Percentiles rank a stretch among this genome's conserved stretches.
phyloP scores from a whole-genome alignment of 2,113 vertebrate species.

The Onychostruthus taczanowskii region DNA sequence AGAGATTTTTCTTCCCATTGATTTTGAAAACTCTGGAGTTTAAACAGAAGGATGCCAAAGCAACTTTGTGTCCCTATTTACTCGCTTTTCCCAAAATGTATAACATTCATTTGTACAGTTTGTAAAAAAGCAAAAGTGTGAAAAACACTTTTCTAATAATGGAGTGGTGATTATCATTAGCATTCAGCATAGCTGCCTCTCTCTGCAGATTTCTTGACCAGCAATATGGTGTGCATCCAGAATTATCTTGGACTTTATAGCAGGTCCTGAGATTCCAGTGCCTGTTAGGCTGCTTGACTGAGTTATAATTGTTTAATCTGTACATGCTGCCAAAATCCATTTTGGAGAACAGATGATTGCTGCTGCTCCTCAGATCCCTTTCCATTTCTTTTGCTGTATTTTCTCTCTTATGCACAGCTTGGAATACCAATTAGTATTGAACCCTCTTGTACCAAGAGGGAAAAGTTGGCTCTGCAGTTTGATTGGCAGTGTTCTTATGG shows the following conservation, averaged over 20 bases:
- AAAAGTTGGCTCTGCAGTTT: neutral
- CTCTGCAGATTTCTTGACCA: neutral
- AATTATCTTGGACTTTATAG: neutral
- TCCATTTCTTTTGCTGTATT: neutral
- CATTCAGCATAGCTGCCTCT: neutral
- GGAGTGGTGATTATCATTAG: neutral
- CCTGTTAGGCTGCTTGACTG: neutral
- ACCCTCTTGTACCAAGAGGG: neutral
- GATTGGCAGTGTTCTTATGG: neutral
- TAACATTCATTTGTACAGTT: neutral
- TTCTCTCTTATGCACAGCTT: neutral
- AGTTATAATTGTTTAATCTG: neutral
- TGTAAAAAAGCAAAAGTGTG: neutral
- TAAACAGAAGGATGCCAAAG: neutral
- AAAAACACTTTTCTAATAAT: neutral
- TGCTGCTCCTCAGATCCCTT: neutral
- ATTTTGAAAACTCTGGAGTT: neutral
- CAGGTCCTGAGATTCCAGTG: neutral
- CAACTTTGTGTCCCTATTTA: neutral
- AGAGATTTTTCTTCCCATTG: neutral
- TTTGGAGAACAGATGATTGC: neutral
- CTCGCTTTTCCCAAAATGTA: too few relatives aligned
- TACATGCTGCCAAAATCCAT: neutral
- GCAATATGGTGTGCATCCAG: neutral
- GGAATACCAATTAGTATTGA: neutral